Evolutionary conservation across 2,113 vertebrate genomes (phyloP).

Genomic region (Smithornis capensis): DNA sequence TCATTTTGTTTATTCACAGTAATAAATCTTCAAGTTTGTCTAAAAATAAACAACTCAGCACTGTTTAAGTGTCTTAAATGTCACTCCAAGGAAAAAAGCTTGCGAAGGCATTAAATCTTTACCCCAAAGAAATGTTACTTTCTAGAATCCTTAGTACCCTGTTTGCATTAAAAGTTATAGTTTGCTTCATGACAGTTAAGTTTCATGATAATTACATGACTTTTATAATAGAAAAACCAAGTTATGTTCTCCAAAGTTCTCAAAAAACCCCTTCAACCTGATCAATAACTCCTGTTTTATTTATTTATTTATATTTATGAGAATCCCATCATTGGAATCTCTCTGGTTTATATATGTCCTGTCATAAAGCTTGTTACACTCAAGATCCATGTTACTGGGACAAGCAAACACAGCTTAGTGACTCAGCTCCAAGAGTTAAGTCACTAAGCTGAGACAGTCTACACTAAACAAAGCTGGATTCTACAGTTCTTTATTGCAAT

Average conservation of each 20-base stretch:
- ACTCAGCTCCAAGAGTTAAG: too few species aligned
- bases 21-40: slow-evolving; percentile 21
- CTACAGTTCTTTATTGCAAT: not conserved
- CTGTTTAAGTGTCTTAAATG: not conserved
- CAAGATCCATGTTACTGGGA: not conserved
- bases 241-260: not conserved
- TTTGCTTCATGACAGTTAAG: not conserved
- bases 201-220: not conserved
- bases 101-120: not conserved
- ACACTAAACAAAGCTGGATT: not conserved
- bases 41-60: not conserved
- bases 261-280: not conserved
- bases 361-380: not conserved
- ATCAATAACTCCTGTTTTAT: not conserved
- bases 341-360: not conserved
- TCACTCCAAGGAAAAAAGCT: not conserved
- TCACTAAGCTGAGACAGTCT: not conserved
- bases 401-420: not conserved
- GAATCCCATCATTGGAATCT: not conserved
- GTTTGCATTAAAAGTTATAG: not conserved
- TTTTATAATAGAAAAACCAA: not conserved
- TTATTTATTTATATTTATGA: not conserved
- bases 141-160: not conserved
- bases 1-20: slow-evolving; percentile 9
- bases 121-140: not conserved